A percentile compares a stretch with the other conserved stretches of the same genome.
Evolutionary conservation across 2,888 invertebrate genomes (phyloP).

Genomic region (Agrochola macilenta): DNA sequence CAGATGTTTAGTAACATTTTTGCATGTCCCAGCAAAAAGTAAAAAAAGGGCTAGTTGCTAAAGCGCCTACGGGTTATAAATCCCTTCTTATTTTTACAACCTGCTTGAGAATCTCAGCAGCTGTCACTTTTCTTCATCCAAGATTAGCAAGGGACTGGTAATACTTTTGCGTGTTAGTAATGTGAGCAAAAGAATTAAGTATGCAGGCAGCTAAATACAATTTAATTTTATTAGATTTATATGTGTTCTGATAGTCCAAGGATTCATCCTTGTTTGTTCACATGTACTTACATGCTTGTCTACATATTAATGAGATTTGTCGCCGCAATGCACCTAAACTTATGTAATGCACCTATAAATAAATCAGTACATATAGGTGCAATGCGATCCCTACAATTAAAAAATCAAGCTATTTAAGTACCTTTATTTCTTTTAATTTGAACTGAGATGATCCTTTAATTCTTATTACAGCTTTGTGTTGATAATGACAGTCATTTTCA

Average conservation of each 20-base stretch:
- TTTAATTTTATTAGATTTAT: neutral
- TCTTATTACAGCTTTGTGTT: too few relatives aligned
- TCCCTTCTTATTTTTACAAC: constrained; percentile 57
- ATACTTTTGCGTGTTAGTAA: constrained; percentile 18
- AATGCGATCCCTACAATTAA: neutral
- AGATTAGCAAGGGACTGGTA: constrained; percentile 50
- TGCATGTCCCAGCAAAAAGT: constrained; percentile 21
- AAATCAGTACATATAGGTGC: neutral
- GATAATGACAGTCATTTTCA: neutral
- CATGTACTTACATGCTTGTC: constrained; percentile 1
- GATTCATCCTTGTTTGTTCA: constrained; percentile 13
- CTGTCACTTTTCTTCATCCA: constrained; percentile 53
- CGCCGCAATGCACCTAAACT: neutral
- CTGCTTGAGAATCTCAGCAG: constrained; percentile 52
- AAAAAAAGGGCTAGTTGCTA: constrained; percentile 34
- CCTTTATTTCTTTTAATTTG: neutral
- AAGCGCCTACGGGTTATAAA: constrained; percentile 53
- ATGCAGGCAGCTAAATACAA: constrained; percentile 6
- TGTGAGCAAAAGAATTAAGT: constrained; percentile 6
- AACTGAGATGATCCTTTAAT: neutral
- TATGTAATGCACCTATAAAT: neutral
- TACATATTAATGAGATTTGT: constrained; percentile 27
- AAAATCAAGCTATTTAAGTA: neutral
- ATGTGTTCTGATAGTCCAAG: constrained; percentile 8
- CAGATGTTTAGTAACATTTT: constrained; percentile 37